phyloP scores from a whole-genome alignment of 2,113 vertebrate species.

The Seriola quinqueradiata region DNA sequence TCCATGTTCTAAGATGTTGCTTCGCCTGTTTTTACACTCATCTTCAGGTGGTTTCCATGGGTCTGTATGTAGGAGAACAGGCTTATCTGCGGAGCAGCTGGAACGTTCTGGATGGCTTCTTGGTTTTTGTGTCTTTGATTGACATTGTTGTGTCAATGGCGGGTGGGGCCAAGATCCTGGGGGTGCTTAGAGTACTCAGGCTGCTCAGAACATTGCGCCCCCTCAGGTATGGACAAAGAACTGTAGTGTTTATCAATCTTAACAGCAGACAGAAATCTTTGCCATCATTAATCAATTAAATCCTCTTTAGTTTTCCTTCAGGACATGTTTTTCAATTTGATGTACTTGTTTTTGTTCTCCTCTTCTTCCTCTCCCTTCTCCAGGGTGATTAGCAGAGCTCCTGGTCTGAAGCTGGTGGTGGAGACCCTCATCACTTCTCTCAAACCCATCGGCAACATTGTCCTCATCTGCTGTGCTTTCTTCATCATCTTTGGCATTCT shows the following conservation, averaged over 20 bases:
- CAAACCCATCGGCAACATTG: conserved; percentile 98
- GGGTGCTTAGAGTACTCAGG: conserved; percentile 93
- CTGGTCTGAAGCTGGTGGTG: conserved; percentile 97
- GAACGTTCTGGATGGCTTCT: conserved; percentile 97
- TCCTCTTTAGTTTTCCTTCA: neutral
- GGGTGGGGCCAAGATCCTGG: conserved; percentile 96
- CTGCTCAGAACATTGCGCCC: conserved; percentile 95
- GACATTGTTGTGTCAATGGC: conserved; percentile 98
- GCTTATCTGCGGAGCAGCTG: conserved; percentile 97
- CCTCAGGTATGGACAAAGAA: conserved; percentile 87
- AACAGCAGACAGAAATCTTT: neutral
- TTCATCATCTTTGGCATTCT: conserved; percentile 99
- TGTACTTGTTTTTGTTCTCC: neutral
- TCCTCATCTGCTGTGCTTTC: conserved; percentile 98
- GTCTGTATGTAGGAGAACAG: conserved; percentile 93
- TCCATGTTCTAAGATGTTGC: neutral
- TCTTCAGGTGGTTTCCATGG: conserved; percentile 94
- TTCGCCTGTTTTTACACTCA: neutral
- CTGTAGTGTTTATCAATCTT: neutral
- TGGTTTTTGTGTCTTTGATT: conserved; percentile 97
- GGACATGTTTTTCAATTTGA: neutral
- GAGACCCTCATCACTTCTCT: conserved; percentile 99
- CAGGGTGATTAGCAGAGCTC: conserved; percentile 97
- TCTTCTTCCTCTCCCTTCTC: neutral
- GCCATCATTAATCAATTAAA: neutral